Percentiles rank a stretch among this genome's conserved stretches.
These are phyloP conservation scores for Enteromius mattozi DNA, from an alignment of 2,797 vertebrate genomes.

Conservation along the genomic window DNA sequence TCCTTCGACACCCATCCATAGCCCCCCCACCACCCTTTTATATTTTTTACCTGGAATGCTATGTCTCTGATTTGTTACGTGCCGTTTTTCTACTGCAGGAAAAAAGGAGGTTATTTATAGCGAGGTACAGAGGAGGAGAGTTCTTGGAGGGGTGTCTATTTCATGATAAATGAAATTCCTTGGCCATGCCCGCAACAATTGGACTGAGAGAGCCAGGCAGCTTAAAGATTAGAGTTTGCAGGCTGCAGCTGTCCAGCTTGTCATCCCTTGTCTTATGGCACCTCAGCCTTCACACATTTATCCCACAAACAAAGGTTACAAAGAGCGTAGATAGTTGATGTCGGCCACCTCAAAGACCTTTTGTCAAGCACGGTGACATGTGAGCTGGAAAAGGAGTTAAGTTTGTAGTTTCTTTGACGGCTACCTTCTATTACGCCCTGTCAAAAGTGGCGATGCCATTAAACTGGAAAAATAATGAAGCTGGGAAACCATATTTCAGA, in stretches of 20 bases:
- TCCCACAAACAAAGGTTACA: conserved; percentile 51
- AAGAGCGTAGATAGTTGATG: conserved; percentile 45
- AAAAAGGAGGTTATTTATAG: conserved; percentile 59
- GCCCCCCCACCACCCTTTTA: not conserved
- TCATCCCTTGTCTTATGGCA: conserved; percentile 59
- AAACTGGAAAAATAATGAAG: conserved; percentile 31
- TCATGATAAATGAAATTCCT: conserved; percentile 76
- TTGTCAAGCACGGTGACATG: conserved; percentile 42
- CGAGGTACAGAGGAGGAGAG: conserved; percentile 64
- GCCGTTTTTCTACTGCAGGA: conserved; percentile 40
- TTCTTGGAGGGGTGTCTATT: conserved; percentile 67
- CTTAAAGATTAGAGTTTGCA: conserved; percentile 55
- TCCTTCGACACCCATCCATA: not conserved
- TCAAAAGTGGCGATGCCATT: conserved; percentile 18
- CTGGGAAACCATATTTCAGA: conserved; percentile 6
- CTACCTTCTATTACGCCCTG: conserved; percentile 17
- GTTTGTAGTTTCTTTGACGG: conserved; percentile 45
- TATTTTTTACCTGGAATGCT: conserved; percentile 21
- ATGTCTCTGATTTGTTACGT: conserved; percentile 45
- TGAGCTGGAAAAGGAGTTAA: conserved; percentile 51
- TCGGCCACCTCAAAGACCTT: conserved; percentile 52
- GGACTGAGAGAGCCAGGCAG: conserved; percentile 55
- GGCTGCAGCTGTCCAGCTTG: conserved; percentile 53
- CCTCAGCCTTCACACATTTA: conserved; percentile 51
- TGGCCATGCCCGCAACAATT: conserved; percentile 65